These are phyloP conservation scores for Metalampra italica DNA, from an alignment of 2,888 invertebrate genomes.

Conservation along the genomic window DNA sequence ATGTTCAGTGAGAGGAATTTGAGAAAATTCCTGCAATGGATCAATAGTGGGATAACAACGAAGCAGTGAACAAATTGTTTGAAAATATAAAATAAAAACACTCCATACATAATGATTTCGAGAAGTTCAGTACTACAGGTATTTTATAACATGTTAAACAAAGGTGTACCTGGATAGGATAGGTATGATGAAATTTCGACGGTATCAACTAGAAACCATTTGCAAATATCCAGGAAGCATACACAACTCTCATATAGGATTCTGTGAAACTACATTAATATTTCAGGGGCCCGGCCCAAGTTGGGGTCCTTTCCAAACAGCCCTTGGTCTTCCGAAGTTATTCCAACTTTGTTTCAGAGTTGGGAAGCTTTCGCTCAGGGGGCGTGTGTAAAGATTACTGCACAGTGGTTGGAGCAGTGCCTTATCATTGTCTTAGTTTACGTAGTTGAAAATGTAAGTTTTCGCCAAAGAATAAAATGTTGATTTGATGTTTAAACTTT, in stretches of 20 bases:
- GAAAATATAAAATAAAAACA: too few species aligned
- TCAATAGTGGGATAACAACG: too few species aligned
- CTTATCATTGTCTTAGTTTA: conserved; percentile 59
- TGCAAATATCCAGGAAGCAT: conserved; percentile 53
- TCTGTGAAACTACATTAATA: conserved; percentile 77
- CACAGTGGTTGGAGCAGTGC: conserved; percentile 47
- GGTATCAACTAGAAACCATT: conserved; percentile 18
- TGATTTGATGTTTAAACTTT: too few species aligned
- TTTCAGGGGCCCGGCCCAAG: conserved; percentile 62
- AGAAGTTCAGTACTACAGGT: too few species aligned
- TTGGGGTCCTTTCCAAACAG: conserved; percentile 77
- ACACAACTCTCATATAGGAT: conserved; percentile 68
- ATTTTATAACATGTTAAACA: too few species aligned
- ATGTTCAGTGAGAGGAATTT: too few species aligned
- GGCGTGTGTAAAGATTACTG: conserved; percentile 67
- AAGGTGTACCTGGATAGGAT: too few species aligned
- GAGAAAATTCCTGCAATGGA: too few species aligned
- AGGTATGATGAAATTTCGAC: too few species aligned
- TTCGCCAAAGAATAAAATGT: background rate
- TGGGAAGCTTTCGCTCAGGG: conserved; percentile 53
- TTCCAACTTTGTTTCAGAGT: conserved; percentile 69
- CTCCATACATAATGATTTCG: too few species aligned
- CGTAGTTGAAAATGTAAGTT: background rate
- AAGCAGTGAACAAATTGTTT: too few species aligned
- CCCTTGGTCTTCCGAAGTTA: conserved; percentile 78